Conservation (phyloP, 1,140 invertebrate species). For the Diorhabda elongata region DNA sequence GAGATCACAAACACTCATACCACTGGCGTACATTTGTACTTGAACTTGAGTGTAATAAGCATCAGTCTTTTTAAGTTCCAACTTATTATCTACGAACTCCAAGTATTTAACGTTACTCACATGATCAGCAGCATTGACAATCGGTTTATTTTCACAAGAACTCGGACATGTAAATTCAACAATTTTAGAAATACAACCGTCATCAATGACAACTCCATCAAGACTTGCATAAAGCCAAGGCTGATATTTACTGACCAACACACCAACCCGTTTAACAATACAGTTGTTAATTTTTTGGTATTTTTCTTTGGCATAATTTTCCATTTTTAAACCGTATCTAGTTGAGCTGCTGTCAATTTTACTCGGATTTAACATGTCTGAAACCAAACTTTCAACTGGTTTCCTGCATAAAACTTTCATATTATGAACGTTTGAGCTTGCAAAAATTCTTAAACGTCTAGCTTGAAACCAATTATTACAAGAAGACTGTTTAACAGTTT, state of each 20-base stretch:
- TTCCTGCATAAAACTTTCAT: not conserved
- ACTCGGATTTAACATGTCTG: not conserved
- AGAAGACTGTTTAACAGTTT: not conserved
- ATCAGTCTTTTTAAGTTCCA: constrained; percentile 28
- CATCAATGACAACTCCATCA: constrained; percentile 33
- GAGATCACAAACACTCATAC: constrained; percentile 33
- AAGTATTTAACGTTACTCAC: constrained; percentile 34
- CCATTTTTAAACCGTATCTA: not conserved
- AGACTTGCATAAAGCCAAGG: constrained; percentile 36
- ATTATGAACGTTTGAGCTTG: not conserved
- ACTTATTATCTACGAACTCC: constrained; percentile 20
- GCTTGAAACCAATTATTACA: not conserved
- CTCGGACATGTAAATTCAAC: constrained; percentile 40
- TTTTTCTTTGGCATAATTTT: not conserved
- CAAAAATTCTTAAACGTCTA: not conserved
- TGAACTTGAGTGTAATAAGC: constrained; percentile 36
- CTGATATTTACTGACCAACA: constrained; percentile 28
- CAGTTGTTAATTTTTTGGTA: no score
- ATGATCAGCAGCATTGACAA: constrained; percentile 26
- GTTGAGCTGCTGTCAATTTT: not conserved
- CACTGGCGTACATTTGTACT: constrained; percentile 39
- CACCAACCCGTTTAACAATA: constrained; percentile 28
- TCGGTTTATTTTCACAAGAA: constrained; percentile 30
- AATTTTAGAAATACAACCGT: constrained; percentile 24
- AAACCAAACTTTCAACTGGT: not conserved